Evolutionary conservation across 2,797 vertebrate species (phyloP), one percentile per base, ranked within the genome.

Genomic region (Vultur gryphus): DNA sequence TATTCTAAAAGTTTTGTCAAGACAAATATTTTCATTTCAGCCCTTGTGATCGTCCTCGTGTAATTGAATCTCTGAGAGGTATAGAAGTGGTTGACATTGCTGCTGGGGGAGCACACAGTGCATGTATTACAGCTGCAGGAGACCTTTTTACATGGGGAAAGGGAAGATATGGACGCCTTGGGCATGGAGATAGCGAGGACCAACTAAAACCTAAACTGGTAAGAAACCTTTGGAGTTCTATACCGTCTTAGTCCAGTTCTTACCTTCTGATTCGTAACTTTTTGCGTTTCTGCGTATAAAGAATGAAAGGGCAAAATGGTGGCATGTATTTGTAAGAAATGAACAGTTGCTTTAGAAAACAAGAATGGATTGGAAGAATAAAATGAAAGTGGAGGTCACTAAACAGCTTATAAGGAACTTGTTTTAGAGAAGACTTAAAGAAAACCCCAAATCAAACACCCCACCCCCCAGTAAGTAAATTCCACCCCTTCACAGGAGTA

Each of bases 101-200:
- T 20, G 99, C 99, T 2, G 99, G 99, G 13, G 99, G 99, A 62
- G 99, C 99, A 3, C 99, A 99, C 98, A 99, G 99, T 0, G 99
- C 99, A 12, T 99, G 99, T 26, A 99, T 99, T 92, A 99, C 99
- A 16, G 98, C 99, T 84, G 99, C 99, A 4, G 99, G 99, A 55
- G 99, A 99, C 97, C 99, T 99, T 62, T 99, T 99, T 96, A 99
- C 99, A 0, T 99, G 99, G 99, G 99, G 99, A 59, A 99, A 99
- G 90, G 99, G 99, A 62, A 98, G 99, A 52, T 99, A 99, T 0
- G 99, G 99, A 39, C 98, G 99, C 29, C 98, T 99, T 83, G 99
- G 99, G 14, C 99, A 99, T 8, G 99, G 99, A 16, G 99, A 99
- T 97, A 99, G 99, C 18, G 99, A 99, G 93, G 99, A 99, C 96